phyloP scores from a whole-genome alignment of 92 coral and sea anemone genomes.

The Plumapathes pennacea region DNA sequence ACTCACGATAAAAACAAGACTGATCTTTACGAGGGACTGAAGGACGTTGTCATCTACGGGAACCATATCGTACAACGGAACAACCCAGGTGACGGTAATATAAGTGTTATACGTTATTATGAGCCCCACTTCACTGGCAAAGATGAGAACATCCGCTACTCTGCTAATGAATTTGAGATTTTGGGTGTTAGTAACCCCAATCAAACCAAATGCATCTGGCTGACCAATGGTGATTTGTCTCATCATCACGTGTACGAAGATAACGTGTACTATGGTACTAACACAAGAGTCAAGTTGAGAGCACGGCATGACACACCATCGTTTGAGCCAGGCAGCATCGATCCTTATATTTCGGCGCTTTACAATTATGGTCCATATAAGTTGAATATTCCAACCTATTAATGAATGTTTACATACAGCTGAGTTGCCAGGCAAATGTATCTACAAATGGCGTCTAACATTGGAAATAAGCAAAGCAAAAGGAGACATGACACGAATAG shows the following conservation, averaged over 20 bases:
- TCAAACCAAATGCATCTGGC: constrained; percentile 16
- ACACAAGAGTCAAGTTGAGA: constrained; percentile 12
- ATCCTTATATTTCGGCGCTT: not conserved
- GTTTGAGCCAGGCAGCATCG: constrained; percentile 4
- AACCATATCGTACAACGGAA: constrained; percentile 30
- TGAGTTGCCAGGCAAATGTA: too few relatives aligned
- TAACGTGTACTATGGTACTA: constrained; percentile 41
- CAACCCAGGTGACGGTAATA: constrained; percentile 7
- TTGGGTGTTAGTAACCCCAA: constrained; percentile 6
- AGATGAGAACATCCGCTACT: constrained; percentile 34
- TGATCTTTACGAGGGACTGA: constrained; percentile 19
- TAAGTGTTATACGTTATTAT: constrained; percentile 30
- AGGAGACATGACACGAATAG: too few relatives aligned
- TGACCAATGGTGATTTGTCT: constrained; percentile 30
- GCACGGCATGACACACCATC: constrained; percentile 5
- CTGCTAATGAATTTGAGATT: constrained; percentile 44
- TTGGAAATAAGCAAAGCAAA: too few relatives aligned
- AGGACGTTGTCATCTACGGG: constrained; percentile 43
- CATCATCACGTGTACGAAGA: constrained; percentile 56
- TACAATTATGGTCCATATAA: not conserved
- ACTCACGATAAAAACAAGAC: constrained; percentile 4
- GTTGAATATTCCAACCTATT: constrained; percentile 22
- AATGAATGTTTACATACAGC: too few relatives aligned
- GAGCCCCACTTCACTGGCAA: constrained; percentile 37
- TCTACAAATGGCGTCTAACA: too few relatives aligned